Evolutionary conservation across 2,888 invertebrate species (phyloP), one percentile per base, ranked within the genome.

Genomic region (Odiellus spinosus): DNA sequence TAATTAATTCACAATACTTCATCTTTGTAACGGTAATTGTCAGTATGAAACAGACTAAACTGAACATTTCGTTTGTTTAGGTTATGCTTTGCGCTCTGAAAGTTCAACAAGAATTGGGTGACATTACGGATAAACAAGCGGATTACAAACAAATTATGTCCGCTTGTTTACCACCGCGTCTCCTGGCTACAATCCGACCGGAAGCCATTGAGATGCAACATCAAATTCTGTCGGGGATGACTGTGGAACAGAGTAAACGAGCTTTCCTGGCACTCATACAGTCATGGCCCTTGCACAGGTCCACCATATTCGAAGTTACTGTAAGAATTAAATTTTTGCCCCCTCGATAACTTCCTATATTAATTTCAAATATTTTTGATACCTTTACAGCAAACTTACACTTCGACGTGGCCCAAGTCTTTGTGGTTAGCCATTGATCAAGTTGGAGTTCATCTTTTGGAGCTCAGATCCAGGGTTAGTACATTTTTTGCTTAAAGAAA

Each of bases 221-320:
- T 70, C 83, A 90, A 64, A 82, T 85, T 35, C 71, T 91, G 56
- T 74, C 82, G 45, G 87, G 88, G 51, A 87, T 90, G 73, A 76
- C 81, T 38, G 75, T 85, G 1, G 76, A 80, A 8, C 82, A 86
- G 63, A 85, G 91, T 18, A 87, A 91, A 68, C 83, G 88, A 64
- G 80, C 88, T 8, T 90, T 93, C 64, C 74, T 93, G 45, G 88
- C 90, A 63, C 74, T 93, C 18, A 85, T 93, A 53, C 82, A 84
- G 64, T 84, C 84, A 54, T 93, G 91, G 91, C 88, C 88, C 26
- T 72, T 93, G 46, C 86, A 90, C 54, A 76, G 83, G 55, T 88
- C 91, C 14, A 88, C 88, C 42, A 83, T 93, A 60, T 93, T 87
- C 64, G 90, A 91, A 65, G 91, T 93, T 38, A 85, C 86, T 79